These are phyloP conservation scores for Chunga burmeisteri DNA, from an alignment of 2,113 vertebrate species.

Conservation along the genomic window DNA sequence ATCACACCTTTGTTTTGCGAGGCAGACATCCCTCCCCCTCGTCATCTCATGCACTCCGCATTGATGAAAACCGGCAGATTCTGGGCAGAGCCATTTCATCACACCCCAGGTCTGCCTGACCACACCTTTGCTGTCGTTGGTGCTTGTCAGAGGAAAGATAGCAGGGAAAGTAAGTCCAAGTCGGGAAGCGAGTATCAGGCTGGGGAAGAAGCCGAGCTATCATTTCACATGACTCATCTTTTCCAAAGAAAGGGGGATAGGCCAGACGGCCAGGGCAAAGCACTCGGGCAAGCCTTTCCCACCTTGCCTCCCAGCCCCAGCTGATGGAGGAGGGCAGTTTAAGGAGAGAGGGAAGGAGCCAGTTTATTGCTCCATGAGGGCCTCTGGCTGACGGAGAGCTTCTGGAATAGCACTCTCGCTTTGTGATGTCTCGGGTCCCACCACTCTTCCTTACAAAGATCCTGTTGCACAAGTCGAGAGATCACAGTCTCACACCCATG, in stretches of 20 bases:
- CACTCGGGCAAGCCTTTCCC: background rate
- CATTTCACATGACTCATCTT: background rate
- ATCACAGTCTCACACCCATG: background rate
- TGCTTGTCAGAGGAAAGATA: background rate
- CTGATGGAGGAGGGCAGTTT: background rate
- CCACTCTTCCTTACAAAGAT: background rate
- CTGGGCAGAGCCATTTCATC: background rate
- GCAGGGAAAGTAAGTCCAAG: background rate
- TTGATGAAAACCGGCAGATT: background rate
- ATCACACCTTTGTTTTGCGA: background rate
- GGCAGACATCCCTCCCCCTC: background rate
- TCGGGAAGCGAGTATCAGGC: background rate
- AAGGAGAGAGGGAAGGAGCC: background rate
- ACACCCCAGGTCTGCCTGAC: background rate
- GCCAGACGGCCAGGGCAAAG: background rate
- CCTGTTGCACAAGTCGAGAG: background rate
- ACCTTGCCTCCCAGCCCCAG: background rate
- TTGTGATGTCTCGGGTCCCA: background rate
- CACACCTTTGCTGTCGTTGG: background rate
- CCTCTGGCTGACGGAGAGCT: background rate
- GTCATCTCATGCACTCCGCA: too few relatives aligned
- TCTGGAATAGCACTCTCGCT: background rate
- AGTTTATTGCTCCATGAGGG: background rate
- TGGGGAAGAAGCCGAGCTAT: background rate
- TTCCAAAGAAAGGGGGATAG: background rate